Percentiles rank a stretch among this genome's conserved stretches.
phyloP scores from a whole-genome alignment of 2,797 vertebrate species.

The Esox lucius region DNA sequence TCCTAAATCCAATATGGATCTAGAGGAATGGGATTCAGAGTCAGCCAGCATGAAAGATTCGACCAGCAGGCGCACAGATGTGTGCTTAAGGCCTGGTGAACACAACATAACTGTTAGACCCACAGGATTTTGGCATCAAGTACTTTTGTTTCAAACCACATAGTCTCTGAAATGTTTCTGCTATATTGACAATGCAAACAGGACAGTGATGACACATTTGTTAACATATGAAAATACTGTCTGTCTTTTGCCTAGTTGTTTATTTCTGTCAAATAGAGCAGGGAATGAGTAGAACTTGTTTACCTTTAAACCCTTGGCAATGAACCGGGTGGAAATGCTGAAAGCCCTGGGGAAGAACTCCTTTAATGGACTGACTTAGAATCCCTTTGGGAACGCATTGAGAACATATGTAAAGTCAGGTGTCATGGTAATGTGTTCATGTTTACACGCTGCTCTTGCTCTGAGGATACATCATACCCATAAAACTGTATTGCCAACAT shows the following conservation, averaged over 20 bases:
- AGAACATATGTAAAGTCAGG: no score
- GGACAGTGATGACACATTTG: neutral
- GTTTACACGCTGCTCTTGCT: no score
- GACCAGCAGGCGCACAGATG: neutral
- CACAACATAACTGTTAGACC: neutral
- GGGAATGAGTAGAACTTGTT: neutral
- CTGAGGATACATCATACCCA: no score
- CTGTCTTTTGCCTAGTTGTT: neutral
- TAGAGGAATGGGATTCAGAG: neutral
- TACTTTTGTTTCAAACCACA: neutral
- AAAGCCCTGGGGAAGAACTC: neutral
- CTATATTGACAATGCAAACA: no score
- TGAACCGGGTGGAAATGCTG: neutral
- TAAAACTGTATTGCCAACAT: neutral
- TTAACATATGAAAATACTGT: neutral
- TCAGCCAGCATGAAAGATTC: neutral
- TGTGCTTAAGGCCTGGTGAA: neutral
- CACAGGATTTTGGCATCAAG: neutral
- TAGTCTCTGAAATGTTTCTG: neutral
- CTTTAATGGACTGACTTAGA: neutral
- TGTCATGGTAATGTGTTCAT: no score
- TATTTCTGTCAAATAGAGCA: neutral
- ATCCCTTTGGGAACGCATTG: no score
- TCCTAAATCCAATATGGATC: constrained; percentile 15
- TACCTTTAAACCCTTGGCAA: neutral